phyloP scores from a whole-genome alignment of 53 echinoderm and acorn worm genomes.

The Glandiceps talaboti region DNA sequence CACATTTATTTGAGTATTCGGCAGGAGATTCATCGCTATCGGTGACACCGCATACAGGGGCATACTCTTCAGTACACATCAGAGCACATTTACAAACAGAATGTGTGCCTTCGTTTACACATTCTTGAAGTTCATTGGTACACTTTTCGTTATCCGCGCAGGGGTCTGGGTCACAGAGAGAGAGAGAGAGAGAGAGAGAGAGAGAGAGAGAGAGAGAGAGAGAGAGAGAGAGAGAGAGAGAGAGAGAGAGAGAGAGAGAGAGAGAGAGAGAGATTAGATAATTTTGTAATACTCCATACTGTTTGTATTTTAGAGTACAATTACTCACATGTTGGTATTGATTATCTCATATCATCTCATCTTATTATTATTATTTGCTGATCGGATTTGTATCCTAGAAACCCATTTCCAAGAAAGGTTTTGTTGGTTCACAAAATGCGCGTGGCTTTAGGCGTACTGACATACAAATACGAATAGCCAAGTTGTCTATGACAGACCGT shows the following conservation, averaged over 20 bases:
- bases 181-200: conserved; percentile 1
- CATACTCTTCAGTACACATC: not conserved
- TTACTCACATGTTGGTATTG: too few species aligned
- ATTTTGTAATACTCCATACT: not conserved
- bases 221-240: conserved; percentile 1
- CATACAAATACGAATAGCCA: too few species aligned
- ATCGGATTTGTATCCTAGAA: too few species aligned
- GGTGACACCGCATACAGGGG: not conserved
- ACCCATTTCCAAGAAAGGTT: too few species aligned
- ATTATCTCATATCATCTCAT: too few species aligned
- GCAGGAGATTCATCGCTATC: not conserved
- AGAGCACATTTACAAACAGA: not conserved
- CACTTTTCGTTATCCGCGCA: not conserved
- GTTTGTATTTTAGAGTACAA: too few species aligned
- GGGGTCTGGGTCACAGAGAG: not conserved
- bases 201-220: conserved; percentile 1
- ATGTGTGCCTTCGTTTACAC: not conserved
- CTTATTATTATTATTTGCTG: too few species aligned
- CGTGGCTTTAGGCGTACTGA: too few species aligned
- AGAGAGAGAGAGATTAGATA: not conserved
- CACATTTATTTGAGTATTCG: not conserved
- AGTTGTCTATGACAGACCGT: too few species aligned
- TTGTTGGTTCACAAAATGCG: too few species aligned
- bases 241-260: conserved; percentile 1
- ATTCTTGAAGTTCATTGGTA: not conserved